Evolutionary conservation across 2,888 invertebrate species (phyloP).

Genomic region (Tipula lateralis): DNA sequence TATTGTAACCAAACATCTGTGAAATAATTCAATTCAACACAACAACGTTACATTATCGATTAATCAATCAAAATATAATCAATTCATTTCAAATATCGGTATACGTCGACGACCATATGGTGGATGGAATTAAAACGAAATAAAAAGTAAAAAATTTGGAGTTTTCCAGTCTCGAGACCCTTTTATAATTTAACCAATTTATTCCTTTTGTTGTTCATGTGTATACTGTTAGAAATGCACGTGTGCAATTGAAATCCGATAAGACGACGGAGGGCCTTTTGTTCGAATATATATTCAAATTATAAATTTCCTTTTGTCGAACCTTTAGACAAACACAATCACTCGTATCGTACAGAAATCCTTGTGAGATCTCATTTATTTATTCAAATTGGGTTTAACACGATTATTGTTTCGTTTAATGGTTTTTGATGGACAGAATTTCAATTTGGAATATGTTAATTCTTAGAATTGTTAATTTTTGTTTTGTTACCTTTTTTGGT

Average conservation of each 20-base stretch:
- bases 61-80: slow-evolving; percentile 4
- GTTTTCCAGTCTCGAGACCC: background rate
- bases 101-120: background rate
- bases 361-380: background rate
- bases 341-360: no score
- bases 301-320: background rate
- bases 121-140: background rate
- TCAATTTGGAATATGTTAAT: slow-evolving; percentile 19
- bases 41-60: background rate
- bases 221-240: background rate
- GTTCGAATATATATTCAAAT: background rate
- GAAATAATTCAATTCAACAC: background rate
- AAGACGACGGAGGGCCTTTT: background rate
- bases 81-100: background rate
- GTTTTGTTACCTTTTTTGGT: background rate
- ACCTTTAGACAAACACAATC: background rate
- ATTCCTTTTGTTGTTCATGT: background rate
- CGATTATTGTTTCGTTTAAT: background rate
- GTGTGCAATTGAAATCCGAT: slow-evolving; percentile 29
- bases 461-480: background rate
- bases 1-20: background rate
- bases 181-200: slow-evolving; percentile 2
- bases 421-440: background rate
- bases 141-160: background rate
- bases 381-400: background rate